Evolutionary conservation across 2,113 vertebrate genomes (phyloP), one percentile per base, ranked within the genome.

Genomic region (Chloropsis cyanopogon): DNA sequence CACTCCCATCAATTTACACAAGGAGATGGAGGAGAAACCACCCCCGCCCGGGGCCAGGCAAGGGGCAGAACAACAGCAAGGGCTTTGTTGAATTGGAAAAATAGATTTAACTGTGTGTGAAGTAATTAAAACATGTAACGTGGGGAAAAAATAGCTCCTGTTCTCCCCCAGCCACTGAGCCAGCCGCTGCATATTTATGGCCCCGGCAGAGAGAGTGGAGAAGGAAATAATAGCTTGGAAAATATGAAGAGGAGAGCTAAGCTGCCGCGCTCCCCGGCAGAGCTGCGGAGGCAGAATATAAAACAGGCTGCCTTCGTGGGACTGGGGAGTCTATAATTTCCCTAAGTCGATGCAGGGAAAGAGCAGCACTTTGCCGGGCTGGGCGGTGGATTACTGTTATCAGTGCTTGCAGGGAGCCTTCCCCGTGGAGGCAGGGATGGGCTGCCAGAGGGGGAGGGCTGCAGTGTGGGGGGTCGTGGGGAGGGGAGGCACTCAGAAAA

Each of bases 111-210:
- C 94, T 92, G 97, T 86, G 95, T 97, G 95, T 93, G 72, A 68
- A 91, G 97, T 93, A 97, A 97, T 96, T 97, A 97, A 82, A 96
- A 76, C 50, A 77, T 91, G 94, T 93, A 95, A 97, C 87, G 91
- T 76, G 88, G 96, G 96, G 97, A 95, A 97, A 85, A 97, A 95
- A 97, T 96, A 95, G 93, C 95, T 86, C 80, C 79, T 14, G 10
- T 94, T 97, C 97, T 95, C 96, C 82, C 35, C 56, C 92, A 86
- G 96, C 95, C 96, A 96, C 91, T 72, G 96, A 94, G 84, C 93
- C 95, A 96, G 93, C 95, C 97, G 5, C 96, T 98, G 98, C 97
- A 98, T 98, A 98, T 98, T 98, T 97, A 98, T 98, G 98, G 97
- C 93, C 96, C 93, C 94, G 52, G 97, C 72, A 84, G 97, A 94